A percentile compares a stretch with the other conserved stretches of the same genome.
These are phyloP conservation scores for Cliona cf. orientalis DNA, from an alignment of 37 sponge, comb jelly and placozoan species.

Conservation along the genomic window DNA sequence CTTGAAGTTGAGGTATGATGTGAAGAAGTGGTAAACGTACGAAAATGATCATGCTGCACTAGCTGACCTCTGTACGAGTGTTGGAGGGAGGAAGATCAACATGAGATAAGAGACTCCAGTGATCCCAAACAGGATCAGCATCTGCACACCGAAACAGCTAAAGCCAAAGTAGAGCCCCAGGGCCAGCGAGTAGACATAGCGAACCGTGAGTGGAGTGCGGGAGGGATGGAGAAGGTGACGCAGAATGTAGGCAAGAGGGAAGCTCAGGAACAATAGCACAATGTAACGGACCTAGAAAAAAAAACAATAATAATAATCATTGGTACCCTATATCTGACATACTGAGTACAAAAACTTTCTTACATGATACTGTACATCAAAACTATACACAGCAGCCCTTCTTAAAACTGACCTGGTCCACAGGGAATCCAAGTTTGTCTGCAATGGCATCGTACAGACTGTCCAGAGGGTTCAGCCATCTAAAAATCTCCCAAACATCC, in stretches of 20 bases:
- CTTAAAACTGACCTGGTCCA: conserved; percentile 1
- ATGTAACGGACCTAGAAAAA: conserved; percentile 68
- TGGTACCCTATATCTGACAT: no score
- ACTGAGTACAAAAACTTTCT: no score
- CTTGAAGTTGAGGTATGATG: no score
- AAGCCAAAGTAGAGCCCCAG: background rate
- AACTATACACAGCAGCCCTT: no score
- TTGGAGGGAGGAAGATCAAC: conserved; percentile 30
- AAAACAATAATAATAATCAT: background rate
- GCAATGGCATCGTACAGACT: background rate
- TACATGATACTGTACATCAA: no score
- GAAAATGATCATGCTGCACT: no score
- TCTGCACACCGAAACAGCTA: background rate
- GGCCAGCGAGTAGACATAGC: conserved; percentile 25
- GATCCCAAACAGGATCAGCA: background rate
- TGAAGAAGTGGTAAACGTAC: no score
- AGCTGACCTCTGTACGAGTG: conserved; percentile 32
- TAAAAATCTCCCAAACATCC: no score
- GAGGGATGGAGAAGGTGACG: conserved; percentile 52
- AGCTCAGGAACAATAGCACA: conserved; percentile 27
- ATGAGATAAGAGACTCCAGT: conserved; percentile 25
- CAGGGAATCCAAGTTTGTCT: background rate
- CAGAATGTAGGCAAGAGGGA: conserved; percentile 43
- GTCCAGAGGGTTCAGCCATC: conserved; percentile 15
- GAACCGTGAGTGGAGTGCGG: conserved; percentile 13